These are phyloP conservation scores for Forbesichthys papilliferus DNA, from an alignment of 2,113 vertebrate species.

Conservation along the genomic window DNA sequence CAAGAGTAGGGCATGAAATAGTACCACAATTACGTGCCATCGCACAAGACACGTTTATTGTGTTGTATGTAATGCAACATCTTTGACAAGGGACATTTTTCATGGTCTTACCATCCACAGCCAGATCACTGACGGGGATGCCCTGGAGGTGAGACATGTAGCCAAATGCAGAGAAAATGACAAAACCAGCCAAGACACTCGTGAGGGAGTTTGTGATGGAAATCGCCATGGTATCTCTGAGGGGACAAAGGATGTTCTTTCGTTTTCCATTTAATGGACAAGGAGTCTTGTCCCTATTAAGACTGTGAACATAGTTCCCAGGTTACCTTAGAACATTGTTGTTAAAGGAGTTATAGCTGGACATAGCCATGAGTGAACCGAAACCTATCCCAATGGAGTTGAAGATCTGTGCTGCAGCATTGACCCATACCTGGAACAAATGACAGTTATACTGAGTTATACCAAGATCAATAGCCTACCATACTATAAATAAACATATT, in stretches of 20 bases:
- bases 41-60: not conserved
- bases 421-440: slow-evolving; percentile 77
- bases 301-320: not conserved
- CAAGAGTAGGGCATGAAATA: not conserved
- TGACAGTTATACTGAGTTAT: not conserved
- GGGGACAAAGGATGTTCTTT: slow-evolving; percentile 8
- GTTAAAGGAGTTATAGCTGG: slow-evolving; percentile 80
- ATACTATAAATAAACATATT: no score
- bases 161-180: slow-evolving; percentile 80
- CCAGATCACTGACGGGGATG: slow-evolving; percentile 68
- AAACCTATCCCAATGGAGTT: slow-evolving; percentile 81
- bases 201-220: slow-evolving; percentile 74
- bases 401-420: slow-evolving; percentile 80
- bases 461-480: not conserved
- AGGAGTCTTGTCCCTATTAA: not conserved
- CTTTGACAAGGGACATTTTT: not conserved
- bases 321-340: slow-evolving; percentile 78
- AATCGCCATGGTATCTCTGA: slow-evolving; percentile 76
- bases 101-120: slow-evolving; percentile 73
- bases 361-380: slow-evolving; percentile 76
- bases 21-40: not conserved
- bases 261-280: not conserved
- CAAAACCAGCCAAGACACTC: slow-evolving; percentile 78
- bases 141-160: slow-evolving; percentile 80
- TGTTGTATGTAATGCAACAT: not conserved